These are phyloP conservation scores for Barbus barbus DNA, from an alignment of 2,113 vertebrate genomes.

Conservation along the genomic window DNA sequence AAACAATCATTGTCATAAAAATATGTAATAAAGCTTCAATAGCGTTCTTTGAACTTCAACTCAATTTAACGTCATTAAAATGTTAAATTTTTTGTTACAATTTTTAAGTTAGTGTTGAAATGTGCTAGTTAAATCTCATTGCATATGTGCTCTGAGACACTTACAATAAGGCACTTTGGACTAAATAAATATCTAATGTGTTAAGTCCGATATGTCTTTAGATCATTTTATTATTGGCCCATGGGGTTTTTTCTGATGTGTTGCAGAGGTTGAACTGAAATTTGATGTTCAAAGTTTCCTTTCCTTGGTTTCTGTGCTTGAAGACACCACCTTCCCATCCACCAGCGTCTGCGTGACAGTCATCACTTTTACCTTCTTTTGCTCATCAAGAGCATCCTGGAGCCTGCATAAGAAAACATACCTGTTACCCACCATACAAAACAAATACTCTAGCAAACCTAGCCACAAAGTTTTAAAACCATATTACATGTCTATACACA, in stretches of 20 bases:
- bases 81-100: background rate
- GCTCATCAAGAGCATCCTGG: constrained; percentile 67
- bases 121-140: background rate
- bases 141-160: background rate
- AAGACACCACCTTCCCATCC: constrained; percentile 87
- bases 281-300: constrained; percentile 62
- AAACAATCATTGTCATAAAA: constrained; percentile 3
- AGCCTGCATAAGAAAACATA: constrained; percentile 64
- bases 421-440: constrained; percentile 44
- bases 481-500: background rate
- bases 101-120: constrained; percentile 26
- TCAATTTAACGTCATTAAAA: background rate
- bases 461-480: background rate
- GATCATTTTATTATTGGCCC: constrained; percentile 33
- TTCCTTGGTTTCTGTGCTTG: constrained; percentile 85
- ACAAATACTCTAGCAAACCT: background rate
- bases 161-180: constrained; percentile 2
- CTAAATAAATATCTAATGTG: constrained; percentile 9
- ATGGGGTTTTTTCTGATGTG: constrained; percentile 53
- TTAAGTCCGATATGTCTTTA: background rate
- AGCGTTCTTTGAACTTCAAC: background rate
- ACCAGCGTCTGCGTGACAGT: constrained; percentile 86
- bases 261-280: background rate
- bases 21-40: constrained; percentile 8
- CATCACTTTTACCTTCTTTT: constrained; percentile 79